These are phyloP conservation scores for Drosophila neutralis DNA, from an alignment of 2,888 invertebrate species.

Conservation along the genomic window DNA sequence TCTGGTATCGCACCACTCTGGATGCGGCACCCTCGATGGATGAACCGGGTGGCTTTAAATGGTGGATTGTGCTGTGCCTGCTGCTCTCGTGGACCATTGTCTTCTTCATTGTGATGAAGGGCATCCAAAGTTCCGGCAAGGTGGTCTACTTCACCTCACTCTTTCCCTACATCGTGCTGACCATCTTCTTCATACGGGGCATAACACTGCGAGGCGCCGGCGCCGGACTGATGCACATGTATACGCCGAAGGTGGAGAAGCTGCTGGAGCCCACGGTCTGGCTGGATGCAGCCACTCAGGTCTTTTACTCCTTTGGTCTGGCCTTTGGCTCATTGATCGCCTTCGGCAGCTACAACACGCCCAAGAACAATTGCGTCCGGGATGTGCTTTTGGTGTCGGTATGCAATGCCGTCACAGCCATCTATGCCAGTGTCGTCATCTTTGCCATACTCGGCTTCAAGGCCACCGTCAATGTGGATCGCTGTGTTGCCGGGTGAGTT, in stretches of 20 bases:
- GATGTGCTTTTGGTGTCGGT: slow-evolving; percentile 95
- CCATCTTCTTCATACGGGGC: slow-evolving; percentile 96
- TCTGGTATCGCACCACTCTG: slow-evolving; percentile 95
- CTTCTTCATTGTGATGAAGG: slow-evolving; percentile 98
- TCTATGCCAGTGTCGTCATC: slow-evolving; percentile 97
- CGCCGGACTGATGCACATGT: slow-evolving; percentile 95
- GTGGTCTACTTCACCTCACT: slow-evolving; percentile 98
- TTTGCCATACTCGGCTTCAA: slow-evolving; percentile 98
- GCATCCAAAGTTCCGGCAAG: slow-evolving; percentile 98
- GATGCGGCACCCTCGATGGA: slow-evolving; percentile 95
- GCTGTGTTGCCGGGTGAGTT: slow-evolving; percentile 90
- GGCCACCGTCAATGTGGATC: slow-evolving; percentile 95
- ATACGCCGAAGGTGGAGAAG: slow-evolving; percentile 96
- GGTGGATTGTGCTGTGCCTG: slow-evolving; percentile 96
- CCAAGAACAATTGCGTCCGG: slow-evolving; percentile 96
- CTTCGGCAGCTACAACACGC: slow-evolving; percentile 97
- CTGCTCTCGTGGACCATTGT: slow-evolving; percentile 95
- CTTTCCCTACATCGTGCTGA: slow-evolving; percentile 96
- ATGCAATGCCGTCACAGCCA: slow-evolving; percentile 97
- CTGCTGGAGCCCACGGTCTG: slow-evolving; percentile 95
- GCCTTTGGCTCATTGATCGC: slow-evolving; percentile 98
- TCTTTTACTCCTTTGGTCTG: slow-evolving; percentile 97
- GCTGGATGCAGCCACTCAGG: slow-evolving; percentile 98
- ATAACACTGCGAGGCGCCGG: slow-evolving; percentile 94
- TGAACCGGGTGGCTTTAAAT: slow-evolving; percentile 92